Percentiles rank a stretch among this genome's conserved stretches.
Evolutionary conservation across 2,888 invertebrate genomes (phyloP).

Genomic region (Drosophila anomalata): DNA sequence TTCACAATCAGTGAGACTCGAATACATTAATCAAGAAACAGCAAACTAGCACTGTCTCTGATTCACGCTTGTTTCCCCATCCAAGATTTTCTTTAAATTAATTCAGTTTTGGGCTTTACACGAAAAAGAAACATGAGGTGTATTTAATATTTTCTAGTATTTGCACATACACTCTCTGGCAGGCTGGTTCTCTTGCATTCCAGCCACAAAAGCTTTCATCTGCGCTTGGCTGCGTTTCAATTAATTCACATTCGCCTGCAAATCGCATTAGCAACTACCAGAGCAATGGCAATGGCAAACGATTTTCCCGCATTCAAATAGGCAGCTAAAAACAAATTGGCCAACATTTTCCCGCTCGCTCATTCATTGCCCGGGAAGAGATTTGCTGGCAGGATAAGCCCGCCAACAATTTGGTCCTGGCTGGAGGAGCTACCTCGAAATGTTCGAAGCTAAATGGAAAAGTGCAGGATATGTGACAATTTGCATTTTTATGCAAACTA

Average conservation of each 20-base stretch:
- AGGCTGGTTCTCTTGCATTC: not conserved
- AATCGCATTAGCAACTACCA: constrained; percentile 36
- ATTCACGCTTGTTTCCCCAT: constrained; percentile 5
- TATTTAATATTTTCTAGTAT: not conserved
- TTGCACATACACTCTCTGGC: not conserved
- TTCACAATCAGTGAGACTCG: not conserved
- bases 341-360: constrained; percentile 50
- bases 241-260: constrained; percentile 58
- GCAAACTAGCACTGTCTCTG: constrained; percentile 12
- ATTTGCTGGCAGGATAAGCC: constrained; percentile 58
- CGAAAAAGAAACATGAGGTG: constrained; percentile 3
- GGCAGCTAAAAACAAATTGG: constrained; percentile 61
- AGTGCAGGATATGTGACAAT: constrained; percentile 78
- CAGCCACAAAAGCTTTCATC: constrained; percentile 25
- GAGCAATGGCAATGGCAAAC: constrained; percentile 60
- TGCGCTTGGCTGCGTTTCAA: constrained; percentile 68
- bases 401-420: constrained; percentile 54
- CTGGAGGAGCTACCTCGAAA: constrained; percentile 40
- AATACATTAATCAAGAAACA: constrained; percentile 5
- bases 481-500: constrained; percentile 79
- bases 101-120: constrained; percentile 20
- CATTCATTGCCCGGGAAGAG: constrained; percentile 42
- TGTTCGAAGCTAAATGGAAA: constrained; percentile 69
- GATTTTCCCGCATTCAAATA: constrained; percentile 47
- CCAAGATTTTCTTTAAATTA: constrained; percentile 10